These are phyloP conservation scores for Trissolcus japonicus DNA, from an alignment of 2,888 invertebrate species.

Conservation along the genomic window DNA sequence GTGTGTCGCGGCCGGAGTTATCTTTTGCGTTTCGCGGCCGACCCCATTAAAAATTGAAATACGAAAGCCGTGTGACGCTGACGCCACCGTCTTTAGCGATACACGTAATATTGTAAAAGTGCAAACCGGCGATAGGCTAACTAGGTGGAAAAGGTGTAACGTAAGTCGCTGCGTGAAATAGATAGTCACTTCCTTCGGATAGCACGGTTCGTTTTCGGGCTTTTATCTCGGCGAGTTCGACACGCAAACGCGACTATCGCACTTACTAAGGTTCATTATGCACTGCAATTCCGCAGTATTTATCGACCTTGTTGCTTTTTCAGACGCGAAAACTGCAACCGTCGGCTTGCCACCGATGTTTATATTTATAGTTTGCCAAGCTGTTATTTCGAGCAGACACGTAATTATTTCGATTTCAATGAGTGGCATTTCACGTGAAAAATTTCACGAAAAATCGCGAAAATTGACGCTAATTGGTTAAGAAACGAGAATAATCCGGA, in stretches of 20 bases:
- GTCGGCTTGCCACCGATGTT: slow-evolving; percentile 16
- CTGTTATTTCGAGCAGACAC: slow-evolving; percentile 29
- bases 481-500: slow-evolving; percentile 3
- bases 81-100: slow-evolving; percentile 36
- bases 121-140: slow-evolving; percentile 62
- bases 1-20: slow-evolving; percentile 58
- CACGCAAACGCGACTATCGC: slow-evolving; percentile 56
- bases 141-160: slow-evolving; percentile 60
- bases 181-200: slow-evolving; percentile 68
- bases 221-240: slow-evolving; percentile 55
- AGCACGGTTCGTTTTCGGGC: slow-evolving; percentile 57
- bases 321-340: slow-evolving; percentile 20
- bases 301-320: slow-evolving; percentile 33
- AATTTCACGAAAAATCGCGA: slow-evolving; percentile 2
- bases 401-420: slow-evolving; percentile 24
- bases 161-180: slow-evolving; percentile 55
- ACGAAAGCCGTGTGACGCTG: slow-evolving; percentile 58
- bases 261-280: slow-evolving; percentile 49
- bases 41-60: slow-evolving; percentile 63
- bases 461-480: slow-evolving; percentile 7
- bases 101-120: slow-evolving; percentile 57
- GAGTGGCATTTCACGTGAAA: neutral
- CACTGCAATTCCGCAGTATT: slow-evolving; percentile 41
- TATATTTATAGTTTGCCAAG: slow-evolving; percentile 19
- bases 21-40: slow-evolving; percentile 59